Evolutionary conservation across 2,113 vertebrate genomes (phyloP).

Genomic region (Carlito syrichta): DNA sequence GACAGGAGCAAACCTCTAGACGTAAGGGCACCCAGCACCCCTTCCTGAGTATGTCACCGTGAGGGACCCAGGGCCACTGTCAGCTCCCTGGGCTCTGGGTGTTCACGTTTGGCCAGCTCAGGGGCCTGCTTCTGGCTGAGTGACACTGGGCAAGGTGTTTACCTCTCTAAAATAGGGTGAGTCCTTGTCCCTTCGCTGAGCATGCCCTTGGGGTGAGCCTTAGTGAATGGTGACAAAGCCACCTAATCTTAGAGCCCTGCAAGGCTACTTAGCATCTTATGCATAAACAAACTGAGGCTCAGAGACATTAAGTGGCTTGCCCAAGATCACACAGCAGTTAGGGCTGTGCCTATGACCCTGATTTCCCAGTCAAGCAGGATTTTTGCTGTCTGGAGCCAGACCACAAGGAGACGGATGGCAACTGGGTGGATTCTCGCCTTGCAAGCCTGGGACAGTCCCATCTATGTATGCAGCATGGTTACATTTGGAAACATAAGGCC

Average conservation of each 20-base stretch:
- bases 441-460: background rate
- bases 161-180: background rate
- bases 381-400: background rate
- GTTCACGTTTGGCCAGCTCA: background rate
- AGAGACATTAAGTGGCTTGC: background rate
- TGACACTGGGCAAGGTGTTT: background rate
- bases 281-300: background rate
- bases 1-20: background rate
- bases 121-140: background rate
- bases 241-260: background rate
- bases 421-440: background rate
- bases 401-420: background rate
- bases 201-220: background rate
- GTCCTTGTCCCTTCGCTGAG: background rate
- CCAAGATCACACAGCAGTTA: background rate
- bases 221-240: background rate
- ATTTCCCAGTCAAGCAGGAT: background rate
- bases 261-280: background rate
- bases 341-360: fast-evolving
- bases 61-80: fast-evolving
- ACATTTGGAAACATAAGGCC: background rate
- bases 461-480: fast-evolving
- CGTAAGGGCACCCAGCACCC: background rate
- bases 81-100: background rate
- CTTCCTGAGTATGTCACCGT: background rate